phyloP scores from a whole-genome alignment of 23 tunicate genomes.

The Ciona savignyi region DNA sequence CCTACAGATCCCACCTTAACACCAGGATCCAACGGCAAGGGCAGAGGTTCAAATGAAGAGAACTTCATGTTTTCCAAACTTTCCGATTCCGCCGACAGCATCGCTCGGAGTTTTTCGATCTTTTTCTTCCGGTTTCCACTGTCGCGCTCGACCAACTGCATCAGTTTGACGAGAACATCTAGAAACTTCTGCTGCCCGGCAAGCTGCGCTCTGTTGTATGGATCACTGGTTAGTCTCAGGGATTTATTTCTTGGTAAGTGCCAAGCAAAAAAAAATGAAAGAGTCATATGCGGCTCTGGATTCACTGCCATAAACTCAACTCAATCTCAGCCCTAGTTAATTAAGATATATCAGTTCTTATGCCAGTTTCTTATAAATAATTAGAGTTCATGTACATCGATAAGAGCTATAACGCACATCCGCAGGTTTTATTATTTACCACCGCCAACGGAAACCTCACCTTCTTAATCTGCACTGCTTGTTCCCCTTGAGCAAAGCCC shows the following conservation, averaged over 20 bases:
- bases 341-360: too few species aligned
- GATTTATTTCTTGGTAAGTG: too few species aligned
- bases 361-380: too few species aligned
- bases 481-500: constrained; percentile 45
- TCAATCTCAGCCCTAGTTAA: too few species aligned
- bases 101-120: constrained; percentile 54
- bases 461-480: constrained; percentile 56
- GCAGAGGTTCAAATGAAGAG: constrained; percentile 58
- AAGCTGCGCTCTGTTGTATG: neutral
- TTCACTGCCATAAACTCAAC: too few species aligned
- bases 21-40: constrained; percentile 81
- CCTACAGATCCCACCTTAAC: constrained; percentile 58
- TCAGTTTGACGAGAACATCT: constrained; percentile 37
- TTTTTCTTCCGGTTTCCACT: constrained; percentile 68
- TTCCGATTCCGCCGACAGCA: constrained; percentile 30
- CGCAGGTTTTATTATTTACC: neutral
- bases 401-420: neutral
- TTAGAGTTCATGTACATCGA: too few species aligned
- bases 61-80: constrained; percentile 14
- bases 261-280: too few species aligned
- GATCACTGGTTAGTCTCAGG: too few species aligned
- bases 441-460: too few species aligned
- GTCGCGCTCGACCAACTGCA: constrained; percentile 48
- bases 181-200: constrained; percentile 22
- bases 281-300: too few species aligned